Conservation (phyloP, 2,797 vertebrate species). For the Scyliorhinus canicula region DNA sequence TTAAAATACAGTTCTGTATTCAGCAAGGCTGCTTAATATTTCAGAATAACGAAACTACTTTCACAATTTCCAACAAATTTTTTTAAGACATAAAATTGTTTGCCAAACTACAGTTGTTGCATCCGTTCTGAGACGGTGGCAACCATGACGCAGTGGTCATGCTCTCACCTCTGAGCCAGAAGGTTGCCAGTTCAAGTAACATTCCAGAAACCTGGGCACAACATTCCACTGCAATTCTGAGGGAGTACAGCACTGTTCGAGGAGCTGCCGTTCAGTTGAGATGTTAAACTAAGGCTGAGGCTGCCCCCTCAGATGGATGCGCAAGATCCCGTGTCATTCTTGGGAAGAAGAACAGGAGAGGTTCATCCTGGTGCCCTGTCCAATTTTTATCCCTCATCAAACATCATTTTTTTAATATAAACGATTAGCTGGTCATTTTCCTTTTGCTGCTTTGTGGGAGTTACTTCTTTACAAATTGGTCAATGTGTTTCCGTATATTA, state of each 20-base stretch:
- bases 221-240: neutral
- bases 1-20: neutral
- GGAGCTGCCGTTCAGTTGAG: neutral
- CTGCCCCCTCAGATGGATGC: neutral
- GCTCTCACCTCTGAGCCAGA: neutral
- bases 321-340: neutral
- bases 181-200: neutral
- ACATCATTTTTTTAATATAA: neutral
- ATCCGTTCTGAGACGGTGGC: neutral
- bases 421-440: neutral
- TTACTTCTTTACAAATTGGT: neutral
- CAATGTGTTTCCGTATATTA: neutral
- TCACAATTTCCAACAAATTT: neutral
- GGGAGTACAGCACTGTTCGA: neutral
- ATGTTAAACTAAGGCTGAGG: neutral
- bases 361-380: too few species aligned
- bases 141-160: neutral
- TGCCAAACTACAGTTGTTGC: neutral
- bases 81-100: neutral
- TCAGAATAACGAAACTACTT: neutral
- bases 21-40: neutral
- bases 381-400: neutral
- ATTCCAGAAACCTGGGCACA: neutral
- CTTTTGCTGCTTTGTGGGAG: neutral
- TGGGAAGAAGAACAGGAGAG: neutral